Evolutionary conservation across 2,797 vertebrate species (phyloP).

Genomic region (Crax fasciolata): DNA sequence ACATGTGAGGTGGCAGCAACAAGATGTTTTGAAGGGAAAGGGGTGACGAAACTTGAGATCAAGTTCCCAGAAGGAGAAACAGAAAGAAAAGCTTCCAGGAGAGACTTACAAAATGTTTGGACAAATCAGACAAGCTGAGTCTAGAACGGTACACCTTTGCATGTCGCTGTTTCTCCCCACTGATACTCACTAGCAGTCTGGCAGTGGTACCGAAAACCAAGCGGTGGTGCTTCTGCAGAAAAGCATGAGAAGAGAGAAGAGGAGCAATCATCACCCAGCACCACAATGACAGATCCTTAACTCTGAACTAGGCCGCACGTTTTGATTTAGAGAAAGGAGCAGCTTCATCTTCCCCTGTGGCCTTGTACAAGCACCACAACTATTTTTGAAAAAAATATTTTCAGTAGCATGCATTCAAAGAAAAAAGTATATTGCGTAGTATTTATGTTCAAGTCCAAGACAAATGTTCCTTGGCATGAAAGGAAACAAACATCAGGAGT

Average conservation of each 20-base stretch:
- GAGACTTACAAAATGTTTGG: background rate
- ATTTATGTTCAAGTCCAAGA: background rate
- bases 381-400: background rate
- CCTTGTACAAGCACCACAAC: background rate
- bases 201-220: slow-evolving; percentile 86
- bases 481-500: background rate
- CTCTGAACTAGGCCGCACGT: background rate
- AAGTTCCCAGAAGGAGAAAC: background rate
- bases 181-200: slow-evolving; percentile 83
- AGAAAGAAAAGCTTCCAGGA: too few species aligned
- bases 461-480: background rate
- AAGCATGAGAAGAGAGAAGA: background rate
- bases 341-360: background rate
- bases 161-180: background rate
- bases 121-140: background rate
- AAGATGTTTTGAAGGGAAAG: too few species aligned
- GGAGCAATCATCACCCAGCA: background rate
- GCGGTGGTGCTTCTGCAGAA: slow-evolving; percentile 81
- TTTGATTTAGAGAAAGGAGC: background rate
- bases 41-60: background rate
- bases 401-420: background rate
- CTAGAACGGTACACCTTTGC: background rate
- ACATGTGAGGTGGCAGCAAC: background rate
- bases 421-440: background rate
- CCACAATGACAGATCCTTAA: background rate